These are phyloP conservation scores for Mesorhabditis spiculigera DNA, from an alignment of 2,888 invertebrate species.

Conservation along the genomic window DNA sequence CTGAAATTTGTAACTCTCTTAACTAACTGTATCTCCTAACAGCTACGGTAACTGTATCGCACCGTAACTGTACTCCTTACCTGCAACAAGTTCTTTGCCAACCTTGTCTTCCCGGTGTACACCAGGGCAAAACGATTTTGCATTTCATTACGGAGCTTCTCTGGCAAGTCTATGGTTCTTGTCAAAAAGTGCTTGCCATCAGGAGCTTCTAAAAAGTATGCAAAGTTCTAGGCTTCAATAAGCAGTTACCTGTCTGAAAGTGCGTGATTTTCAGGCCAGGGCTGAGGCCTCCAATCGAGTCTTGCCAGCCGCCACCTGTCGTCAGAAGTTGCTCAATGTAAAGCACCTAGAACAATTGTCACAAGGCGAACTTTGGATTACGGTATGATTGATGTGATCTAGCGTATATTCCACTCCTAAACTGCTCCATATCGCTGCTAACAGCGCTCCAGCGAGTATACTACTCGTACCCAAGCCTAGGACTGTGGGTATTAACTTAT, in stretches of 20 bases:
- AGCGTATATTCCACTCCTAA: too few relatives aligned
- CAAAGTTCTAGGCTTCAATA: too few relatives aligned
- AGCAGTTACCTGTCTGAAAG: slow-evolving; percentile 34
- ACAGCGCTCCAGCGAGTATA: slow-evolving; percentile 63
- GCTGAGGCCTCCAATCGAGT: slow-evolving; percentile 62
- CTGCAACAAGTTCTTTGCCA: slow-evolving; percentile 65
- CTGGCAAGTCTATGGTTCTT: slow-evolving; percentile 33
- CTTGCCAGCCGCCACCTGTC: slow-evolving; percentile 67
- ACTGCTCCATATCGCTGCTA: slow-evolving; percentile 62
- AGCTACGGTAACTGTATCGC: not conserved
- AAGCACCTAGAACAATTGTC: slow-evolving; percentile 59
- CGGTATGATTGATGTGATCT: too few relatives aligned
- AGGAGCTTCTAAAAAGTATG: slow-evolving; percentile 5
- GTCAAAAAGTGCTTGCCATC: not conserved
- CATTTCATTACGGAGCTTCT: slow-evolving; percentile 56
- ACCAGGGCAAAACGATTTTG: slow-evolving; percentile 60
- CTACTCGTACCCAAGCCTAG: slow-evolving; percentile 66
- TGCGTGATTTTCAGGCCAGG: slow-evolving; percentile 61
- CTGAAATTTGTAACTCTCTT: slow-evolving; percentile 9
- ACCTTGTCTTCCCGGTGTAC: slow-evolving; percentile 65
- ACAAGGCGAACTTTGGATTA: too few relatives aligned
- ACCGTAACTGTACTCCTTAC: slow-evolving; percentile 20
- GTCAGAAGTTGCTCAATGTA: slow-evolving; percentile 65
- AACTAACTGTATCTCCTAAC: not conserved
- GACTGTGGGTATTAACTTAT: slow-evolving; percentile 10